Conservation (phyloP, 2,113 vertebrate species). For the Urocynchramus pylzowi region DNA sequence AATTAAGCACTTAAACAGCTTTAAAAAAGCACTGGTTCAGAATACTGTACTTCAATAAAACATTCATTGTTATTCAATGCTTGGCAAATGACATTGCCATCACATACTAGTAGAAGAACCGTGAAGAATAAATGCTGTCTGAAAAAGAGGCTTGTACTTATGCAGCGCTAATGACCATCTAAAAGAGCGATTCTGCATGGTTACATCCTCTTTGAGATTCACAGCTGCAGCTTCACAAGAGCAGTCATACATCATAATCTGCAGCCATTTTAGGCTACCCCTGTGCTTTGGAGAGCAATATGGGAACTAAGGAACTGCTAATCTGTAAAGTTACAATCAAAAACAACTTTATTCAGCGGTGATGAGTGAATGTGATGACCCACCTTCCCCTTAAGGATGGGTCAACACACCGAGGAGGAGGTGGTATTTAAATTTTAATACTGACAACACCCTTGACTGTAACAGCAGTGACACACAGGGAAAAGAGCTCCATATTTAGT, state of each 20-base stretch:
- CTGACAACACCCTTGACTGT: background rate
- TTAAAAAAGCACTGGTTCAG: conserved; percentile 31
- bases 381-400: background rate
- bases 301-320: background rate
- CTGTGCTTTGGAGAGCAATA: background rate
- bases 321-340: background rate
- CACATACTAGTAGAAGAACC: conserved; percentile 20
- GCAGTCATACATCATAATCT: conserved; percentile 54
- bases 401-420: background rate
- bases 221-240: conserved; percentile 42
- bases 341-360: background rate
- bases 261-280: conserved; percentile 56
- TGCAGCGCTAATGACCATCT: conserved; percentile 24
- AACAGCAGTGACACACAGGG: background rate
- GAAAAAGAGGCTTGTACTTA: conserved; percentile 26
- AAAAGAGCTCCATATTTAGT: background rate
- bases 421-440: background rate
- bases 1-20: conserved; percentile 34
- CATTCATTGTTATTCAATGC: conserved; percentile 52
- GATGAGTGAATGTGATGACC: background rate
- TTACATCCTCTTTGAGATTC: conserved; percentile 44
- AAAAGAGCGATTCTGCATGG: conserved; percentile 30
- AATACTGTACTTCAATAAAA: conserved; percentile 58
- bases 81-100: conserved; percentile 28
- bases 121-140: conserved; percentile 35